Conservation (phyloP, 2,113 vertebrate species). For the Toxotes jaculatrix region DNA sequence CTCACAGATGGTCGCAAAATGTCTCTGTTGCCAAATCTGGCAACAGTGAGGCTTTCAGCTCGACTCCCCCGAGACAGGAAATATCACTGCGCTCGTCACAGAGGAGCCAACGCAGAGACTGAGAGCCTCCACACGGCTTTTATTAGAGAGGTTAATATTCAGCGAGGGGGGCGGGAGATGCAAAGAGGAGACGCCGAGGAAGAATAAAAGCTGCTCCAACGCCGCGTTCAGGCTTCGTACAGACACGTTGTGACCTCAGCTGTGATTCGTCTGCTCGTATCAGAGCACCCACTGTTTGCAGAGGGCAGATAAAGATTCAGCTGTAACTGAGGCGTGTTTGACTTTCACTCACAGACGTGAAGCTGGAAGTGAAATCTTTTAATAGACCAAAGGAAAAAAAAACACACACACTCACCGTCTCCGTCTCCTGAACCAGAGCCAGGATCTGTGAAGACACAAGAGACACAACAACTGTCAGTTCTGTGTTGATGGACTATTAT, state of each 20-base stretch:
- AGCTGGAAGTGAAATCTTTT: constrained; percentile 53
- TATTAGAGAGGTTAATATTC: constrained; percentile 17
- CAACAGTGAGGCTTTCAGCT: constrained; percentile 22
- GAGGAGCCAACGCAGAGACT: neutral
- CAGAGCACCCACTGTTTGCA: constrained; percentile 22
- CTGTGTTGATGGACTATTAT: too few relatives aligned
- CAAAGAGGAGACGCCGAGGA: neutral
- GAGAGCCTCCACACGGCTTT: constrained; percentile 7
- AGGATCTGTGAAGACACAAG: constrained; percentile 72
- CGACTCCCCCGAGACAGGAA: constrained; percentile 12
- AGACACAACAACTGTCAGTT: constrained; percentile 34
- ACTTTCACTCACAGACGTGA: constrained; percentile 25
- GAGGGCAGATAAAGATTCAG: constrained; percentile 14
- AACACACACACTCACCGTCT: constrained; percentile 67
- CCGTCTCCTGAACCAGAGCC: constrained; percentile 80
- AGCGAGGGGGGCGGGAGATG: neutral
- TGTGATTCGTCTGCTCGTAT: neutral
- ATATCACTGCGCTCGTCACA: constrained; percentile 2
- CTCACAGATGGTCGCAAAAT: constrained; percentile 55
- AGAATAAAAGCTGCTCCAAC: neutral
- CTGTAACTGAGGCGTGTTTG: constrained; percentile 48
- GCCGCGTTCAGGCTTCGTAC: neutral
- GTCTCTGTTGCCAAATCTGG: constrained; percentile 61
- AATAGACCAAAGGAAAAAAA: neutral
- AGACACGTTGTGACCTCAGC: neutral